Evolutionary conservation across 2,888 invertebrate species (phyloP), one percentile per base, ranked within the genome.

Genomic region (Pollenia angustigena): DNA sequence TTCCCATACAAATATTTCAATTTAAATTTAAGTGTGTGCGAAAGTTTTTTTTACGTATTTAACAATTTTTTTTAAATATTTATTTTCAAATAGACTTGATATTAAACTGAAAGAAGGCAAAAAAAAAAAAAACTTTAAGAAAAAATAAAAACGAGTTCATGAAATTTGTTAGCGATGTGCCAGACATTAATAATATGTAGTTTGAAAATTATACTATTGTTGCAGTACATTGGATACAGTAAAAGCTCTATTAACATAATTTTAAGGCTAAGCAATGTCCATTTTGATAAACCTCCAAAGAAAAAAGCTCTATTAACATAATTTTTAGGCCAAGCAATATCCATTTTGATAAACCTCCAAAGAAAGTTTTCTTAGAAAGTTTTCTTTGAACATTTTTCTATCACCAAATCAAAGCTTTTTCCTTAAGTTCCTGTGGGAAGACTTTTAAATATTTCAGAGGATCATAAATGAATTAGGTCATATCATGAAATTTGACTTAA

Each of bases 121-220:
- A 46, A 40, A 66, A 16, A 62, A 42, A 23, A 32, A 16, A 62
- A 42, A 23, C n/a, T 18, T 4, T 10, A 11, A 60, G n/a, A 40
- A 40, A 71, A 48, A 52, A 7, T 40, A 62, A 78, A 83, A 78
- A 78, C 83, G 66, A 78, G 83, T 84, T 84, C 78, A 84, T 84
- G 64, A 84, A 84, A 72, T 84, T 78, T 84, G 72, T 72, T 79
- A 78, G 83, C 32, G 78, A 83, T 83, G 76, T 71, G 78, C 72
- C 72, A 84, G 72, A 78, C 78, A 72, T 79, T 78, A 72, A 78
- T 78, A 83, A 78, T 62, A n/a, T n/a, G n/a, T n/a, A 62, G n/a
- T 66, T 64, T 66, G 42, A 74, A 81, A 64, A 74, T 16, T 72
- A 52, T 32, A 48, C 72, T n/a, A 74, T 72, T 66, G 64, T 50